phyloP scores from a whole-genome alignment of 2,888 invertebrate genomes.

The Exephanes ischioxanthus region DNA sequence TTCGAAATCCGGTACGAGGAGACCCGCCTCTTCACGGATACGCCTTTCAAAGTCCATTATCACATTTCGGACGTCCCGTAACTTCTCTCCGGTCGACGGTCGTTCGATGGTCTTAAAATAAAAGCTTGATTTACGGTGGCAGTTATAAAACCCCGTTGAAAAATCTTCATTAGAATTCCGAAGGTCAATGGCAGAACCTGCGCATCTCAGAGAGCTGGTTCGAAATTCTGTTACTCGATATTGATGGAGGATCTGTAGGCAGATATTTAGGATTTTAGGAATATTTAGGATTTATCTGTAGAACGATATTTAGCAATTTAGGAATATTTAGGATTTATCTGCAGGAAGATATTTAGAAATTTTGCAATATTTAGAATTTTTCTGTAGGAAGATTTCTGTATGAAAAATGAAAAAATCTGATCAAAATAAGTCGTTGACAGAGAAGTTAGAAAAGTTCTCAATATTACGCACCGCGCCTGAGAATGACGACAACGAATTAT shows the following conservation, averaged over 20 bases:
- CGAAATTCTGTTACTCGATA: not conserved
- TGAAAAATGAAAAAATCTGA: not conserved
- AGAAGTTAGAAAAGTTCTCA: not conserved
- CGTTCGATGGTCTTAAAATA: not conserved
- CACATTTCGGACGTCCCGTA: not conserved
- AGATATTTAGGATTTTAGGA: not conserved
- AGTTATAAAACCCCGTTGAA: not conserved
- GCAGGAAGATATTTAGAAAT: not conserved
- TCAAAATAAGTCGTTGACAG: not conserved
- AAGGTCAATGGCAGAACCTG: not conserved
- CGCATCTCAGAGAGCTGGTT: not conserved
- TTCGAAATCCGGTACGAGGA: constrained; percentile 50
- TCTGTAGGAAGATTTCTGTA: not conserved
- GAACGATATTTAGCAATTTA: too few species aligned
- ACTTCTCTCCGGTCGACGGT: not conserved
- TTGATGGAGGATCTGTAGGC: not conserved
- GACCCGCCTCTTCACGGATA: constrained; percentile 23
- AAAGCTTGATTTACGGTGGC: not conserved
- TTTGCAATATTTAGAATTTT: too few species aligned
- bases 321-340: too few species aligned
- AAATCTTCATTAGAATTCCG: not conserved
- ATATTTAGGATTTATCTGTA: too few species aligned
- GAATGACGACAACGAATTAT: not conserved
- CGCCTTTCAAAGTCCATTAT: constrained; percentile 40
- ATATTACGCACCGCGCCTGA: not conserved